A percentile compares a stretch with the other conserved stretches of the same genome.
These are phyloP conservation scores for Nephrotoma flavescens DNA, from an alignment of 2,888 invertebrate species.

Conservation along the genomic window DNA sequence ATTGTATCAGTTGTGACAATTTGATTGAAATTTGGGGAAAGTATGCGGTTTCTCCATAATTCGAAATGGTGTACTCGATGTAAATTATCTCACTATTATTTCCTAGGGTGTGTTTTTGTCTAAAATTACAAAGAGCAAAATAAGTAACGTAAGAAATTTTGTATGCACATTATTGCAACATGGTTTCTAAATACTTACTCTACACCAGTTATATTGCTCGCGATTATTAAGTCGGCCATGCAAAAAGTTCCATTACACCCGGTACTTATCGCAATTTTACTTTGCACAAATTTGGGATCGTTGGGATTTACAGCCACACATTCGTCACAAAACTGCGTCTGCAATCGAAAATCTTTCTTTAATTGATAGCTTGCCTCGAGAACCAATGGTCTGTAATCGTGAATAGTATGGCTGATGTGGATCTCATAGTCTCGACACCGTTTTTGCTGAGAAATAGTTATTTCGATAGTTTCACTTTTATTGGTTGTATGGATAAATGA, in stretches of 20 bases:
- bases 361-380: background rate
- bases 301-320: constrained; percentile 11
- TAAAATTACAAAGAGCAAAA: background rate
- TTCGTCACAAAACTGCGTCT: constrained; percentile 9
- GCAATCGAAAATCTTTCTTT: background rate
- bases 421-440: background rate
- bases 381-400: background rate
- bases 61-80: constrained; percentile 16
- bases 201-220: background rate
- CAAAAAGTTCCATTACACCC: constrained; percentile 10
- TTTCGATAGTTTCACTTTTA: background rate
- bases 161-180: background rate
- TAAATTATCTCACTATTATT: constrained; percentile 6
- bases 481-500: background rate
- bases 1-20: background rate
- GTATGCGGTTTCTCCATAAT: constrained; percentile 26
- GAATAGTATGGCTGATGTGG: background rate
- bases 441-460: background rate
- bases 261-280: constrained; percentile 11
- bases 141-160: background rate
- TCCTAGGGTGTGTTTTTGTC: constrained; percentile 9
- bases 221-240: constrained; percentile 8
- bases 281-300: constrained; percentile 6
- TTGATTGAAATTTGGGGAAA: constrained; percentile 15
- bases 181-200: background rate